Conservation (phyloP, 2,797 vertebrate species). For the Peromyscus attwateri region DNA sequence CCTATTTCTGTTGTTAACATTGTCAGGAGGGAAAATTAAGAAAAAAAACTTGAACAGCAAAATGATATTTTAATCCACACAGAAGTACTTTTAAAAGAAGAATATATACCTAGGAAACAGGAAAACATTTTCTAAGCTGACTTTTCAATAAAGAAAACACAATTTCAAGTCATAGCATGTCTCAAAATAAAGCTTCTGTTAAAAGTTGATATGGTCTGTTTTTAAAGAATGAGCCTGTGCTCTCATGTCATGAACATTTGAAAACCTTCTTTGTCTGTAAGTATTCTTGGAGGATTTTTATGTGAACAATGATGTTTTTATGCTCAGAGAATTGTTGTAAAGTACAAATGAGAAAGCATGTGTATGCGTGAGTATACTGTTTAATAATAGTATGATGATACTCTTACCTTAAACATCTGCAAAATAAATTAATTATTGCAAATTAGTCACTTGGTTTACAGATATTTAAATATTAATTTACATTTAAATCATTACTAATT, state of each 20-base stretch:
- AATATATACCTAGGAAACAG: background rate
- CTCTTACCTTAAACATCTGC: background rate
- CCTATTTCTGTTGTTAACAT: slow-evolving; percentile 30
- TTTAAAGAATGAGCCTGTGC: background rate
- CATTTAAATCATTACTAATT: background rate
- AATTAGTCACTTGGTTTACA: background rate
- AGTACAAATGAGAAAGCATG: background rate
- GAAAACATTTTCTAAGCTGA: background rate
- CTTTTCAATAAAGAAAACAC: background rate
- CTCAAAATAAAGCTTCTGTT: background rate
- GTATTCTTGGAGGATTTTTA: background rate
- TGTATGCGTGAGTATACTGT: background rate
- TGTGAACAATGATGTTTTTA: background rate
- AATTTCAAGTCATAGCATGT: background rate
- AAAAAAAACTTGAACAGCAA: background rate
- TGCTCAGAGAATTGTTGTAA: background rate
- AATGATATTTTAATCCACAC: background rate
- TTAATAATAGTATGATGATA: background rate
- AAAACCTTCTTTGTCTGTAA: background rate
- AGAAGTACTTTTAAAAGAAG: background rate
- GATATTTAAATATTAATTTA: slow-evolving; percentile 9
- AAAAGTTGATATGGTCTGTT: background rate
- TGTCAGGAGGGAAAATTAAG: background rate
- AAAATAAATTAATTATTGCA: background rate
- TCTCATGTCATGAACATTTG: background rate